A percentile compares a stretch with the other conserved stretches of the same genome.
These are phyloP conservation scores for Rhopilema esculentum DNA, from an alignment of 30 jellyfish, hydroid and myxozoan species.

Conservation along the genomic window DNA sequence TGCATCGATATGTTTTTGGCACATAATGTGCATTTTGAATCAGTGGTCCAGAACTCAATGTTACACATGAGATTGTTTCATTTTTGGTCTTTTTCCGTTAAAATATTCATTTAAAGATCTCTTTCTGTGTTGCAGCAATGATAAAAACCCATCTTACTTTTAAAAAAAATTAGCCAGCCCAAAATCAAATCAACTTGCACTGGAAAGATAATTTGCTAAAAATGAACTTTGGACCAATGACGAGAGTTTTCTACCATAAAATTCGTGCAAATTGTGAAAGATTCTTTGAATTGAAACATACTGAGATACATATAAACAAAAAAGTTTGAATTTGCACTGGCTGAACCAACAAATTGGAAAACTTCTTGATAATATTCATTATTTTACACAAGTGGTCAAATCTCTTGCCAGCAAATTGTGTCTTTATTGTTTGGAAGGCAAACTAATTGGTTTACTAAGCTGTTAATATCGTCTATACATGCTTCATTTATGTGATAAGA, in stretches of 20 bases:
- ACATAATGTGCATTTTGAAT: no score
- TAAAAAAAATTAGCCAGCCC: neutral
- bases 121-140: no score
- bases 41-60: no score
- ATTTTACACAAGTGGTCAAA: conserved; percentile 10
- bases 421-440: neutral
- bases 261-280: neutral
- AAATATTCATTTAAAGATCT: no score
- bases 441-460: neutral
- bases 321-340: neutral
- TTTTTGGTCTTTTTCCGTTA: no score
- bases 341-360: neutral
- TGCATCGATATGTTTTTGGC: no score
- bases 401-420: neutral
- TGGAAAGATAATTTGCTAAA: neutral
- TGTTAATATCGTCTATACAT: neutral
- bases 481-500: neutral
- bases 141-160: no score
- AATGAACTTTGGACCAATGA: neutral
- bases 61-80: no score
- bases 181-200: neutral
- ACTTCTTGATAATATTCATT: neutral
- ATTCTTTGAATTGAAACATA: neutral
- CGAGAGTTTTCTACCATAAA: neutral
- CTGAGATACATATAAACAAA: neutral